Conservation (phyloP, 2,797 vertebrate species). For the Ptychadena robeensis region DNA sequence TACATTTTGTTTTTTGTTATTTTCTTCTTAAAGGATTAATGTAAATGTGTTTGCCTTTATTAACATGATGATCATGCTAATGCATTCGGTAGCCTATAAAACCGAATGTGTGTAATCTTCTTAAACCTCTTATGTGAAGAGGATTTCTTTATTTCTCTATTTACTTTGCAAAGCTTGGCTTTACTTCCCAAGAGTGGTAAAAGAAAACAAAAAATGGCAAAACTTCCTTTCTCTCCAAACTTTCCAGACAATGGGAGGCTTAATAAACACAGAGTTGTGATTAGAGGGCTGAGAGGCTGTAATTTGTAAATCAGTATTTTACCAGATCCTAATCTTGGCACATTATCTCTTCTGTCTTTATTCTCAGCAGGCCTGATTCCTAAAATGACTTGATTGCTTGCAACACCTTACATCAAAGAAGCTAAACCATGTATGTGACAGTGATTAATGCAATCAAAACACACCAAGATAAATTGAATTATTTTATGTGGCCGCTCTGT, state of each 20-base stretch:
- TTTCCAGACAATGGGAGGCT: slow-evolving; percentile 46
- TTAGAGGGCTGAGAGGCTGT: slow-evolving; percentile 62
- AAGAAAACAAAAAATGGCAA: slow-evolving; percentile 41
- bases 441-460: slow-evolving; percentile 77
- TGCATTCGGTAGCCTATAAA: not conserved
- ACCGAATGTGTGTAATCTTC: not conserved
- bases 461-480: slow-evolving; percentile 62
- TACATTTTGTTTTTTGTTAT: not conserved
- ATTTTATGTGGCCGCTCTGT: slow-evolving; percentile 31
- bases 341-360: slow-evolving; percentile 78
- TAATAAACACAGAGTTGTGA: slow-evolving; percentile 50
- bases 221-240: slow-evolving; percentile 25
- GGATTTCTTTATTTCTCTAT: not conserved
- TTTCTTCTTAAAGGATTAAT: not conserved
- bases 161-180: slow-evolving; percentile 8
- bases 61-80: not conserved
- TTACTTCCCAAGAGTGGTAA: slow-evolving; percentile 16
- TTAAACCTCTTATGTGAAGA: slow-evolving; percentile 5
- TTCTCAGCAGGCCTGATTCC: slow-evolving; percentile 76
- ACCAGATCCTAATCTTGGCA: slow-evolving; percentile 73
- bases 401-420: slow-evolving; percentile 75
- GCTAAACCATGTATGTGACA: slow-evolving; percentile 73
- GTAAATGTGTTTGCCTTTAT: not conserved
- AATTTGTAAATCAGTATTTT: slow-evolving; percentile 73
- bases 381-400: slow-evolving; percentile 72